A percentile compares a stretch with the other conserved stretches of the same genome.
phyloP scores from a whole-genome alignment of 2,797 vertebrate genomes.

The Emydoidea blandingii region DNA sequence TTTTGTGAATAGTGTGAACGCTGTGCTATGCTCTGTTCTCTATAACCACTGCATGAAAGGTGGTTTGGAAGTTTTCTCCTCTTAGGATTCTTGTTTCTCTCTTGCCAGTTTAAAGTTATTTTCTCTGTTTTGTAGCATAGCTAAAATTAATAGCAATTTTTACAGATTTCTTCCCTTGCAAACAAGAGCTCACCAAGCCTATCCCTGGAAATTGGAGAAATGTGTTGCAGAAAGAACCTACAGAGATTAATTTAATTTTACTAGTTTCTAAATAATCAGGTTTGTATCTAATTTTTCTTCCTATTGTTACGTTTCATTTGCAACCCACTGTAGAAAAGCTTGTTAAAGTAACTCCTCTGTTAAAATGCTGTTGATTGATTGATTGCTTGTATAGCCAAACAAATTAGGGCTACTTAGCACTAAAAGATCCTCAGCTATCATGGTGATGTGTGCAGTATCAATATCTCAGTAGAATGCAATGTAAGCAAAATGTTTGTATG shows the following conservation, averaged over 20 bases:
- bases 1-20: slow-evolving; percentile 5
- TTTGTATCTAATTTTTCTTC: slow-evolving; percentile 4
- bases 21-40: slow-evolving; percentile 29
- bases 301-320: background rate
- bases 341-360: slow-evolving; percentile 7
- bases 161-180: slow-evolving; percentile 8
- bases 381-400: background rate
- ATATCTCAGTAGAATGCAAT: background rate
- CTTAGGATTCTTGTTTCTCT: background rate
- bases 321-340: slow-evolving; percentile 17
- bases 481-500: background rate
- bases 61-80: background rate
- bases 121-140: background rate
- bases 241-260: background rate
- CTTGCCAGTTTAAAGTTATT: background rate
- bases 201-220: background rate
- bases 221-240: background rate
- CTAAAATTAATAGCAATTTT: background rate
- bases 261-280: background rate
- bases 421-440: background rate
- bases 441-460: background rate
- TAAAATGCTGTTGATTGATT: background rate
- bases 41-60: slow-evolving; percentile 44
- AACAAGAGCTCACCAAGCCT: background rate
- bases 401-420: background rate